These are phyloP conservation scores for Ctenopoma multispine DNA, from an alignment of 2,797 vertebrate species.

Conservation along the genomic window DNA sequence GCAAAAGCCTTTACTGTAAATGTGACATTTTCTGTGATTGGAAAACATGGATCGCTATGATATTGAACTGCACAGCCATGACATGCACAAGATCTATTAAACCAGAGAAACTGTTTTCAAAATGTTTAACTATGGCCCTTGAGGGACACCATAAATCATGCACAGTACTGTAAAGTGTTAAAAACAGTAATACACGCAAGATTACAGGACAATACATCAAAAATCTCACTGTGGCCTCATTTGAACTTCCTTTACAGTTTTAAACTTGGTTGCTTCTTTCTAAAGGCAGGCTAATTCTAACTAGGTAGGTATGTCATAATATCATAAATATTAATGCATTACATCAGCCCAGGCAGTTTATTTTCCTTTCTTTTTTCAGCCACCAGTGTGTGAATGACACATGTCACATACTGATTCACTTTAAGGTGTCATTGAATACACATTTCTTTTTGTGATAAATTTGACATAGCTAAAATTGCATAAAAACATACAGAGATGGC, in stretches of 20 bases:
- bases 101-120: slow-evolving; percentile 1
- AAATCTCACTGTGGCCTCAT: too few relatives aligned
- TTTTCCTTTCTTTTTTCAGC: neutral
- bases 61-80: neutral
- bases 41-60: neutral
- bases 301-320: too few relatives aligned
- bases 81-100: neutral
- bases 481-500: too few relatives aligned
- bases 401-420: slow-evolving; percentile 11
- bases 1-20: neutral
- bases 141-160: slow-evolving; percentile 1
- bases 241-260: too few relatives aligned
- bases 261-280: too few relatives aligned
- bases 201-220: too few relatives aligned
- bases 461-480: too few relatives aligned
- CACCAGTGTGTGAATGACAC: neutral
- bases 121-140: neutral
- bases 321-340: slow-evolving; percentile 21
- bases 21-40: neutral
- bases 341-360: neutral
- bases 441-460: too few relatives aligned
- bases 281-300: too few relatives aligned
- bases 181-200: too few relatives aligned
- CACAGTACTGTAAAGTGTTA: too few relatives aligned
- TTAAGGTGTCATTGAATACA: neutral